These are phyloP conservation scores for Lissonota sp. DNA, from an alignment of 2,888 invertebrate genomes.

Conservation along the genomic window DNA sequence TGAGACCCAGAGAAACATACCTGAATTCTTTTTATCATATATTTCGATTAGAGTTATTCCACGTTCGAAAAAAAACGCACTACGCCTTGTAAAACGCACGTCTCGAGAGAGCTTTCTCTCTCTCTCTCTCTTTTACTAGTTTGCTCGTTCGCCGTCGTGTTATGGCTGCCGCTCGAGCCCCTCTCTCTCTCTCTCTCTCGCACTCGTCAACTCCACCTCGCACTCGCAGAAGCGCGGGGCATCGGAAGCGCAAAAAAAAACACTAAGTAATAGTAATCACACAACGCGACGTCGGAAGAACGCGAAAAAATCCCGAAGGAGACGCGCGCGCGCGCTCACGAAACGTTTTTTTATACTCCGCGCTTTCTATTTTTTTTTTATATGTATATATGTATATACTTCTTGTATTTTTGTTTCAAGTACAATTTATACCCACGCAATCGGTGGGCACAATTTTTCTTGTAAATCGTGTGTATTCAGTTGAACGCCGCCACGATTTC, in stretches of 20 bases:
- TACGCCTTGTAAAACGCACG: constrained; percentile 77
- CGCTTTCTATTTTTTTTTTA: constrained; percentile 3
- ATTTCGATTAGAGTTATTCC: background rate
- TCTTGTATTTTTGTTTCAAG: constrained; percentile 65
- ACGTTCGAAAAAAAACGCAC: constrained; percentile 68
- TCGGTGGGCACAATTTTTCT: constrained; percentile 7
- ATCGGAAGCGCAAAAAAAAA: constrained; percentile 1
- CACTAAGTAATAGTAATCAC: constrained; percentile 7
- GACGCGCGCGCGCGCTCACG: constrained; percentile 45
- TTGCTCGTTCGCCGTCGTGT: constrained; percentile 75
- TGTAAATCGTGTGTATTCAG: constrained; percentile 75
- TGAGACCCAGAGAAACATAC: constrained; percentile 9
- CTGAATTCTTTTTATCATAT: constrained; percentile 5
- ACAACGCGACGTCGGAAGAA: constrained; percentile 18
- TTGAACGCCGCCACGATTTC: constrained; percentile 83
- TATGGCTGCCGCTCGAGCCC: constrained; percentile 79
- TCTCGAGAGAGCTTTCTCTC: constrained; percentile 69
- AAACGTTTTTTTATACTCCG: constrained; percentile 19
- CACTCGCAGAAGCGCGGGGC: background rate
- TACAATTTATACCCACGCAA: constrained; percentile 41
- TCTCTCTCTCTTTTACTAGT: constrained; percentile 74
- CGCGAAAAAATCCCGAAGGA: constrained; percentile 38
- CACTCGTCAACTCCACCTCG: constrained; percentile 5
- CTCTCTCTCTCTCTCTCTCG: constrained; percentile 38
- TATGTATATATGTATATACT: constrained; percentile 27